phyloP scores from a whole-genome alignment of 2,113 vertebrate species.

The Hippopotamus amphibius region DNA sequence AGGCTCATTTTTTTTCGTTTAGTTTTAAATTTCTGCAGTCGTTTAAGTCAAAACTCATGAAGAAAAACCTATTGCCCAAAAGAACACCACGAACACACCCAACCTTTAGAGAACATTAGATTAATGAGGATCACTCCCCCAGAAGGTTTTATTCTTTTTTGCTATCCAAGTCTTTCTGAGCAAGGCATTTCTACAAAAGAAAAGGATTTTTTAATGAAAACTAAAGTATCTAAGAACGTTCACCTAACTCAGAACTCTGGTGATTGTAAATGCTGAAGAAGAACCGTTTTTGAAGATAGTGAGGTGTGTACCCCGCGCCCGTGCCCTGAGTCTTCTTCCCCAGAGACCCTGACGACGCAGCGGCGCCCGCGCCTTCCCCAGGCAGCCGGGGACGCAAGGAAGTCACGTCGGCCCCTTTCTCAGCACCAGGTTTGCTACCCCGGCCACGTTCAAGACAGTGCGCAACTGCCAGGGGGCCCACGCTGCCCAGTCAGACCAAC shows the following conservation, averaged over 20 bases:
- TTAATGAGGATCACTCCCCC: not conserved
- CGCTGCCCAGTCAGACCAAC: rapidly evolving
- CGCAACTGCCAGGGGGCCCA: not conserved
- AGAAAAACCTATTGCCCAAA: slow-evolving; percentile 1
- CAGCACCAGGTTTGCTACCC: not conserved
- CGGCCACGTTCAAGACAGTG: rapidly evolving
- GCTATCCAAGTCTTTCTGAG: not conserved
- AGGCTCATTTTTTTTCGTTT: slow-evolving; percentile 6
- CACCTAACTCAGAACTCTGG: not conserved
- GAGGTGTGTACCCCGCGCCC: rapidly evolving
- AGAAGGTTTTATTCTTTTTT: not conserved
- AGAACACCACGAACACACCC: not conserved
- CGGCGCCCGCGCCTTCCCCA: no score
- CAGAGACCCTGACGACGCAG: rapidly evolving
- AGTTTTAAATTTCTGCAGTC: slow-evolving; percentile 32
- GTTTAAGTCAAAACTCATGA: slow-evolving; percentile 31
- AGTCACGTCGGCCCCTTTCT: rapidly evolving
- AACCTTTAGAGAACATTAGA: not conserved
- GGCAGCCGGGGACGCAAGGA: rapidly evolving
- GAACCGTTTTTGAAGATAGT: rapidly evolving
- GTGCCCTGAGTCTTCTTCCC: rapidly evolving
- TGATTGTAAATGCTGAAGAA: not conserved
- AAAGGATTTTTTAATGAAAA: not conserved
- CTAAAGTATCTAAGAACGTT: not conserved
- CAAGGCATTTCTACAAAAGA: not conserved